These are phyloP conservation scores for Hycleus phaleratus DNA, from an alignment of 1,140 invertebrate species.

Conservation along the genomic window DNA sequence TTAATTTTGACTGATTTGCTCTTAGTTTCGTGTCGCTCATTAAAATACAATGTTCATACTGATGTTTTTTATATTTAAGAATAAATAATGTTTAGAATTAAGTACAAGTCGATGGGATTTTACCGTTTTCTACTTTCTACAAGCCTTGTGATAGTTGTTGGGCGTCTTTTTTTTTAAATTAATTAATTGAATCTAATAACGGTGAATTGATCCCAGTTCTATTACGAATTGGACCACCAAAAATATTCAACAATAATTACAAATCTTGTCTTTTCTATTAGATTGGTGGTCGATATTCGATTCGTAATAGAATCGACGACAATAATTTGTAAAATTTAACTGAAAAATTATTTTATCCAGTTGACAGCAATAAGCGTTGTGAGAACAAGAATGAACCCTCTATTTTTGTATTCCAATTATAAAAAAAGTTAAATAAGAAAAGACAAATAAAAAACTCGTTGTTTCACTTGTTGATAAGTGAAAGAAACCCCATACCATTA, in stretches of 20 bases:
- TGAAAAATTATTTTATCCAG: slow-evolving; percentile 25
- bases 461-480: slow-evolving; percentile 25
- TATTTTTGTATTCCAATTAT: slow-evolving; percentile 42
- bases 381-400: slow-evolving; percentile 40
- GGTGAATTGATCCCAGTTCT: not conserved
- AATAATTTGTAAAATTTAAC: slow-evolving; percentile 33
- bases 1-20: slow-evolving; percentile 20
- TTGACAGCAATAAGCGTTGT: slow-evolving; percentile 41
- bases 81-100: slow-evolving; percentile 23
- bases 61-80: slow-evolving; percentile 22
- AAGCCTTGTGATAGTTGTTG: slow-evolving; percentile 35
- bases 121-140: slow-evolving; percentile 1
- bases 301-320: slow-evolving; percentile 25
- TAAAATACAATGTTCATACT: slow-evolving; percentile 12
- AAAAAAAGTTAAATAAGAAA: slow-evolving; percentile 23
- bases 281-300: slow-evolving; percentile 12
- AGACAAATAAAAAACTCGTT: slow-evolving; percentile 29
- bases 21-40: slow-evolving; percentile 31
- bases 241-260: not conserved
- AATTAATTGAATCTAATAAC: not conserved
- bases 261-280: not conserved
- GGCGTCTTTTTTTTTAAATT: slow-evolving; percentile 7
- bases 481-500: slow-evolving; percentile 13
- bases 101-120: slow-evolving; percentile 9
- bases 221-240: not conserved